phyloP scores from a whole-genome alignment of 2,113 vertebrate genomes.

The Neodon shergylaensis region DNA sequence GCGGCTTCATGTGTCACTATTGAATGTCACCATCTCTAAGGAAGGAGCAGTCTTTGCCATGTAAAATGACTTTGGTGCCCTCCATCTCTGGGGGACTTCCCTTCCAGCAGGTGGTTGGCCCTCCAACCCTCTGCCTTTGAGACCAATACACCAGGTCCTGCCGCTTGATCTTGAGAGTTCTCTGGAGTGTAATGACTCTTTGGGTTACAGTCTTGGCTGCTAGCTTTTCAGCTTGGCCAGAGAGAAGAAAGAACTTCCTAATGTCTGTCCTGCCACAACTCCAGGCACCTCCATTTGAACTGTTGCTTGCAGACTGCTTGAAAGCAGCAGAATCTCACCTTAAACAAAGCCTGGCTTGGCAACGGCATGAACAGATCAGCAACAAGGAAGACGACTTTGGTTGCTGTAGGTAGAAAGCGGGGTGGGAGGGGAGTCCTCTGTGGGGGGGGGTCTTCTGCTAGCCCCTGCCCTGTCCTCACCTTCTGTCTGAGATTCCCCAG shows the following conservation, averaged over 20 bases:
- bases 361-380: neutral
- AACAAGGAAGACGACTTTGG: neutral
- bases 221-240: neutral
- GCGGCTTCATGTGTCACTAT: neutral
- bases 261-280: neutral
- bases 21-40: neutral
- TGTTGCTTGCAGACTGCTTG: neutral
- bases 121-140: neutral
- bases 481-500: neutral
- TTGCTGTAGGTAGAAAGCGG: neutral
- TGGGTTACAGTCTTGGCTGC: neutral
- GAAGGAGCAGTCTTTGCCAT: neutral
- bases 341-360: neutral
- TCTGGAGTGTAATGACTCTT: neutral
- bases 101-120: neutral
- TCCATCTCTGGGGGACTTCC: neutral
- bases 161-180: neutral
- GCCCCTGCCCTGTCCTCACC: neutral
- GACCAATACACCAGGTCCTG: neutral
- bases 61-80: neutral
- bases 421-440: neutral
- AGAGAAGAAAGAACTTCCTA: neutral
- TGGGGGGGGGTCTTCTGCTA: neutral
- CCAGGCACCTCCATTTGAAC: neutral
- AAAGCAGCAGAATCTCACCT: constrained; percentile 10